Percentiles rank a stretch among this genome's conserved stretches.
phyloP scores from a whole-genome alignment of 2,888 invertebrate genomes.

The Eutolmus rufibarbis region DNA sequence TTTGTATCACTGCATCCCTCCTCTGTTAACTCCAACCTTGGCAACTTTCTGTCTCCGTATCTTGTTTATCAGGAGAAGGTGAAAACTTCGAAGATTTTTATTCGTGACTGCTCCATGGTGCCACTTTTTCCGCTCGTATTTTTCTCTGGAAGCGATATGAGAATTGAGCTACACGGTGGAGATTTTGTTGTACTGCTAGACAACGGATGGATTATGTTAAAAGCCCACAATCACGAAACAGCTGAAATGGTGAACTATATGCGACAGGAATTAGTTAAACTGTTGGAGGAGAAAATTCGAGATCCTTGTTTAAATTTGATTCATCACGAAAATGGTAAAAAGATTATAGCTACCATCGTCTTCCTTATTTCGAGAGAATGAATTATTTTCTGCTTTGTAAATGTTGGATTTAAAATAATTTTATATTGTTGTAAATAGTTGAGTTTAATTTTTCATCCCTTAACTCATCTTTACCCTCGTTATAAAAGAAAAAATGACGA shows the following conservation, averaged over 20 bases:
- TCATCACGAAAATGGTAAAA: conserved; percentile 76
- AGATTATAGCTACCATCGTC: conserved; percentile 78
- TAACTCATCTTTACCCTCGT: background rate
- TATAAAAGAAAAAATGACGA: background rate
- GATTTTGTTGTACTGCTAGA: conserved; percentile 77
- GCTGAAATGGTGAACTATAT: conserved; percentile 84
- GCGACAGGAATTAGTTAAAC: conserved; percentile 75
- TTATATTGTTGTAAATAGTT: background rate
- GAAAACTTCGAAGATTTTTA: conserved; percentile 79
- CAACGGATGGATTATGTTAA: conserved; percentile 83
- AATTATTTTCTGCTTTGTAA: background rate
- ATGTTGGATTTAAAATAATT: background rate
- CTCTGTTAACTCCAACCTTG: conserved; percentile 73
- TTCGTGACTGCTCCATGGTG: conserved; percentile 82
- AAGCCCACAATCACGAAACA: conserved; percentile 78
- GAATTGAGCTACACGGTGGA: conserved; percentile 76
- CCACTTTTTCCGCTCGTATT: conserved; percentile 76
- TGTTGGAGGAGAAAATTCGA: conserved; percentile 84
- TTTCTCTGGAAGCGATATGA: conserved; percentile 75
- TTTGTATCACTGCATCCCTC: conserved; percentile 79
- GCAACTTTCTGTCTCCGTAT: conserved; percentile 76
- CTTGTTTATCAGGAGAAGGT: conserved; percentile 85
- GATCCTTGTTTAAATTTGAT: conserved; percentile 79
- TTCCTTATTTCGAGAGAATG: conserved; percentile 71
- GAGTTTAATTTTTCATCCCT: background rate